A percentile compares a stretch with the other conserved stretches of the same genome.
Evolutionary conservation across 2,113 vertebrate species (phyloP).

Genomic region (Phyllostomus hastatus): DNA sequence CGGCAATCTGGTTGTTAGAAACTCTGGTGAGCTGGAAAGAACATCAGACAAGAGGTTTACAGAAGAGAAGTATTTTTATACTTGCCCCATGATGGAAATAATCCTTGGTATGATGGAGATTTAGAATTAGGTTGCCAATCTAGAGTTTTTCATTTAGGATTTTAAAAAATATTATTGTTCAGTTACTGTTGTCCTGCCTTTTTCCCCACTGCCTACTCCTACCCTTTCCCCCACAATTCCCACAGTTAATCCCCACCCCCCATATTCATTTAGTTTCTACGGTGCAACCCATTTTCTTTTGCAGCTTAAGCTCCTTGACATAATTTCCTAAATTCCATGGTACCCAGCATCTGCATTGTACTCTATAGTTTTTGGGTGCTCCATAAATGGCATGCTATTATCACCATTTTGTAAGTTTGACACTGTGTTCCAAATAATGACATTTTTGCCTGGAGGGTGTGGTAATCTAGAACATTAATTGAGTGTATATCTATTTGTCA

Average conservation of each 20-base stretch:
- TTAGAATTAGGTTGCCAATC: neutral
- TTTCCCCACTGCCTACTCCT: too few relatives aligned
- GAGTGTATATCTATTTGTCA: neutral
- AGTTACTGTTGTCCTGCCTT: too few relatives aligned
- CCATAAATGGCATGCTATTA: neutral
- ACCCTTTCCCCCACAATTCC: too few relatives aligned
- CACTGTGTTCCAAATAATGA: neutral
- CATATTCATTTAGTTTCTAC: neutral
- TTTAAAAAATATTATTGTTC: neutral
- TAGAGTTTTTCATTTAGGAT: conserved; percentile 7
- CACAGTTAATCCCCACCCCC: too few relatives aligned
- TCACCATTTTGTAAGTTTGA: neutral
- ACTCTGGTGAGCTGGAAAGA: neutral
- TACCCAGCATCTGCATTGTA: neutral
- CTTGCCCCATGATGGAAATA: neutral
- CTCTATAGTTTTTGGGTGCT: neutral
- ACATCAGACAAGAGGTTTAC: neutral
- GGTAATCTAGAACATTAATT: conserved; percentile 11
- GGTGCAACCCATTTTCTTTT: neutral
- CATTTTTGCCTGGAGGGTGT: neutral
- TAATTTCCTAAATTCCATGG: neutral
- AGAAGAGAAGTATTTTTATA: neutral
- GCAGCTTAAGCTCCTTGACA: neutral
- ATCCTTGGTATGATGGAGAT: neutral
- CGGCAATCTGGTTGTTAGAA: neutral